These are phyloP conservation scores for Drosophila micromelanica DNA, from an alignment of 1,140 invertebrate species.

Conservation along the genomic window DNA sequence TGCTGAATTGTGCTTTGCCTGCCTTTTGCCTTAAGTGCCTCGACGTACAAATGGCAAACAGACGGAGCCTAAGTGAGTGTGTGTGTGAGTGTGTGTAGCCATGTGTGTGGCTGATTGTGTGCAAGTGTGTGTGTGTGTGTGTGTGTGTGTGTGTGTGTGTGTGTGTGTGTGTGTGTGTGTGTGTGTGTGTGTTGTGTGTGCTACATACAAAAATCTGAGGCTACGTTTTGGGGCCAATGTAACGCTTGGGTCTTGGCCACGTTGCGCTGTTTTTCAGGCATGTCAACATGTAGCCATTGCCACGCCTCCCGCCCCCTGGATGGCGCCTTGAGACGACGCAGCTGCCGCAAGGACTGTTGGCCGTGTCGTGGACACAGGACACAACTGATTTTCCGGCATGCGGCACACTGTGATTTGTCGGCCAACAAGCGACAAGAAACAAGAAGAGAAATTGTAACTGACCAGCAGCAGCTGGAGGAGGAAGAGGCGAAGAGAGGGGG, in stretches of 20 bases:
- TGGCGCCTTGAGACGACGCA: slow-evolving; percentile 49
- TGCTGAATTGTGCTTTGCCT: slow-evolving; percentile 37
- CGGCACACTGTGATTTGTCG: slow-evolving; percentile 72
- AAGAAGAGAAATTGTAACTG: slow-evolving; percentile 22
- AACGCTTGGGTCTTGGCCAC: slow-evolving; percentile 33
- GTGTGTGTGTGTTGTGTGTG: slow-evolving; percentile 24
- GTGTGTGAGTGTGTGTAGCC: slow-evolving; percentile 7
- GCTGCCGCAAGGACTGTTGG: slow-evolving; percentile 37
- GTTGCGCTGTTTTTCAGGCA: background rate
- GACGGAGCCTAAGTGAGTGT: slow-evolving; percentile 53
- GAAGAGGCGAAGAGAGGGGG: background rate
- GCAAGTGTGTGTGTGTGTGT: slow-evolving; percentile 5
- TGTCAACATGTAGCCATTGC: slow-evolving; percentile 18
- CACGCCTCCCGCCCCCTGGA: background rate
- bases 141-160: slow-evolving; percentile 35
- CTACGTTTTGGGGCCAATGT: slow-evolving; percentile 37
- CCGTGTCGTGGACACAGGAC: slow-evolving; percentile 38
- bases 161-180: slow-evolving; percentile 31
- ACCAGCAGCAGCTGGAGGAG: background rate
- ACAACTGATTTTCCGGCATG: slow-evolving; percentile 74
- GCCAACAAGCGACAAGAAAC: slow-evolving; percentile 34
- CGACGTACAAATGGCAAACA: slow-evolving; percentile 73
- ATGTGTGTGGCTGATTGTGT: slow-evolving; percentile 34
- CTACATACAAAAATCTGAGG: slow-evolving; percentile 1
- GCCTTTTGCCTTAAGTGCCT: slow-evolving; percentile 66